These are phyloP conservation scores for Cephus nigrinus DNA, from an alignment of 2,888 invertebrate genomes.

Conservation along the genomic window DNA sequence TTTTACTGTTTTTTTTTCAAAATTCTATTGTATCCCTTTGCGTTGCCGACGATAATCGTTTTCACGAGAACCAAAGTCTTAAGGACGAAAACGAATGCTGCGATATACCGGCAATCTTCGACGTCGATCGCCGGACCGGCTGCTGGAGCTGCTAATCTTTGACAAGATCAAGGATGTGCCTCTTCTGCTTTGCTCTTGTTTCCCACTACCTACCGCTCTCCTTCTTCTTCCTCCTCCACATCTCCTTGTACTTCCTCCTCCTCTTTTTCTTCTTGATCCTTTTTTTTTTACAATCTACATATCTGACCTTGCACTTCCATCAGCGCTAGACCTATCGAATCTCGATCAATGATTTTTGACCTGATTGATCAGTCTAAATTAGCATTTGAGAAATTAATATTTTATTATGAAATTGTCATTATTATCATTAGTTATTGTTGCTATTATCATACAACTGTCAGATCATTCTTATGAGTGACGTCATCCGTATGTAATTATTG, in stretches of 20 bases:
- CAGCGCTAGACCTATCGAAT: not conserved
- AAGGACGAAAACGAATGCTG: not conserved
- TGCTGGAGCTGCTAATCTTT: slow-evolving; percentile 4
- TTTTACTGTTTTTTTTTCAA: not conserved
- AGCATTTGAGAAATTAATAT: not conserved
- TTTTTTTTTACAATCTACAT: not conserved
- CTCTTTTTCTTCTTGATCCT: not conserved
- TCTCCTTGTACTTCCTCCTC: not conserved
- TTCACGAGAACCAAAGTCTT: not conserved
- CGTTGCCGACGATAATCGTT: not conserved
- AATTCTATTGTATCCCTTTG: not conserved
- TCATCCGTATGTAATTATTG: not conserved
- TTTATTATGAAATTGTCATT: not conserved
- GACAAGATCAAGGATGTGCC: slow-evolving; percentile 7
- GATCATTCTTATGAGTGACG: not conserved
- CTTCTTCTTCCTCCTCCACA: not conserved
- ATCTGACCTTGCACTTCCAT: not conserved
- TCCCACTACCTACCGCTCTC: slow-evolving; percentile 6
- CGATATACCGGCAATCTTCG: slow-evolving; percentile 1
- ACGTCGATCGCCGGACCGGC: slow-evolving; percentile 1
- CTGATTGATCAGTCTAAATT: not conserved
- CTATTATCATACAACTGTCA: not conserved
- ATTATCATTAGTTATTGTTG: not conserved
- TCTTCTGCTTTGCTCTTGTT: slow-evolving; percentile 9
- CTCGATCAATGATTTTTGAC: not conserved